These are phyloP conservation scores for Merops nubicus DNA, from an alignment of 2,113 vertebrate species.

Conservation along the genomic window DNA sequence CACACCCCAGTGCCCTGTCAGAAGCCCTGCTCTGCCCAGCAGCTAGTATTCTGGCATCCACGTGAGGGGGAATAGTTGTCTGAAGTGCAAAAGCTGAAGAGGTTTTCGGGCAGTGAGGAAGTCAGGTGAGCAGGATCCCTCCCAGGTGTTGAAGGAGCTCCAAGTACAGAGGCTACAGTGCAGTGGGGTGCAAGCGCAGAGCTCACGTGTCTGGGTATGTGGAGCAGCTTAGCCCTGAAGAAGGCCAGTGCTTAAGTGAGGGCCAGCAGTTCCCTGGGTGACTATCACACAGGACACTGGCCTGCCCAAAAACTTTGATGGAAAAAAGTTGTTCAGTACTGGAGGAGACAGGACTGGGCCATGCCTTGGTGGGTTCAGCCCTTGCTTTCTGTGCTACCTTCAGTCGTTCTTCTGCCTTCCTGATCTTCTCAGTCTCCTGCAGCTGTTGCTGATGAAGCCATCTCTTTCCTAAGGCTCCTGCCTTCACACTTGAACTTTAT, in stretches of 20 bases:
- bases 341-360: not conserved
- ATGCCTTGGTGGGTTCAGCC: not conserved
- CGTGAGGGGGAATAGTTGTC: not conserved
- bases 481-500: not conserved
- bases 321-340: not conserved
- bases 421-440: not conserved
- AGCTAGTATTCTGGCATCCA: not conserved
- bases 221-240: not conserved
- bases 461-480: not conserved
- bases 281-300: not conserved
- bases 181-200: not conserved
- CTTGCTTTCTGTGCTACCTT: not conserved
- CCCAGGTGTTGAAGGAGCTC: not conserved
- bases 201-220: not conserved
- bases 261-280: not conserved
- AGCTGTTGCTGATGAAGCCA: not conserved
- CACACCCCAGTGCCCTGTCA: not conserved
- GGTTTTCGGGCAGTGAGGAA: not conserved
- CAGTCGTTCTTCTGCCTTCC: rapidly evolving
- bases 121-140: not conserved
- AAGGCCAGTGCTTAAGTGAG: not conserved
- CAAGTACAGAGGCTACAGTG: not conserved
- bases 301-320: not conserved
- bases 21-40: not conserved
- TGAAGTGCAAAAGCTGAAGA: not conserved